Conservation (phyloP, 2,797 vertebrate species). For the Myoxocephalus aenaeus region DNA sequence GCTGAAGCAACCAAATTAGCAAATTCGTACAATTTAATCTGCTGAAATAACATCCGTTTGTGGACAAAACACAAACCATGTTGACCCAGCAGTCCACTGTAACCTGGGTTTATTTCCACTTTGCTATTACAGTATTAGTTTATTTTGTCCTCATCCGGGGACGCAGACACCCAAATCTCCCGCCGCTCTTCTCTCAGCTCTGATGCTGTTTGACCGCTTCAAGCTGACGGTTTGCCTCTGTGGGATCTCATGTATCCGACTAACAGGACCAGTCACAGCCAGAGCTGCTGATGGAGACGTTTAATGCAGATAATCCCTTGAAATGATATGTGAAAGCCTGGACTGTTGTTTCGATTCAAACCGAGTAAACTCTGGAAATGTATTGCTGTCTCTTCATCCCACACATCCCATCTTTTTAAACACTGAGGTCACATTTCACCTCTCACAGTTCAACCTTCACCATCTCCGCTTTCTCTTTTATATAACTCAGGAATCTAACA, state of each 20-base stretch:
- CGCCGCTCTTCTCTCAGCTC: constrained; percentile 41
- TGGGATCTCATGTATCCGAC: constrained; percentile 22
- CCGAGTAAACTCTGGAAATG: not conserved
- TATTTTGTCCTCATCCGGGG: not conserved
- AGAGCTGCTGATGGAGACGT: not conserved
- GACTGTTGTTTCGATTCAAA: constrained; percentile 21
- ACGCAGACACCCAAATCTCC: constrained; percentile 27
- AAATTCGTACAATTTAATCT: not conserved
- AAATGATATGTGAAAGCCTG: not conserved
- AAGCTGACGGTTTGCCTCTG: constrained; percentile 34
- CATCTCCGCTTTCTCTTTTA: constrained; percentile 45
- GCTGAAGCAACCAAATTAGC: not conserved
- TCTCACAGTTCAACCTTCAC: constrained; percentile 29
- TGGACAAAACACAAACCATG: constrained; percentile 3
- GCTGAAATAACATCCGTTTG: not conserved
- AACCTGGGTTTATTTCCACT: not conserved
- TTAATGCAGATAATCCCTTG: not conserved
- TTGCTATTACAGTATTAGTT: not conserved
- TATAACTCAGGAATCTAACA: constrained; percentile 35
- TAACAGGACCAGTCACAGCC: constrained; percentile 6
- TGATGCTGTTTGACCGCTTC: constrained; percentile 33
- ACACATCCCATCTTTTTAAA: constrained; percentile 34
- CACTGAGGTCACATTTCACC: constrained; percentile 40
- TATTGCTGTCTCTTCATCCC: constrained; percentile 34
- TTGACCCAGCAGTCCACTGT: not conserved